Evolutionary conservation across 30 jellyfish, hydroid and myxozoan species (phyloP).

Genomic region (Aurelia coerulea): DNA sequence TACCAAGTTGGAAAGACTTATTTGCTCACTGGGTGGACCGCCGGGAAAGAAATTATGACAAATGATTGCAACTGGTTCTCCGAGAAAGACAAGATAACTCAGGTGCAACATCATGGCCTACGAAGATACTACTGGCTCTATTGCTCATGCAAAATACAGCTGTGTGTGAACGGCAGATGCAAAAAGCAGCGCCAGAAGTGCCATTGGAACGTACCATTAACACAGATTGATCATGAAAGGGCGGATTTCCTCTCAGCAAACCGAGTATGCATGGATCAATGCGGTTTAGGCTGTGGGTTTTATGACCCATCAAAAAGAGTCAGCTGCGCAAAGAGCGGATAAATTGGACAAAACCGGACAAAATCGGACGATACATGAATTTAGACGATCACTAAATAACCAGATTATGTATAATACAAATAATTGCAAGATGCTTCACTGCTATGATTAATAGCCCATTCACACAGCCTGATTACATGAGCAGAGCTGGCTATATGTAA

Average conservation of each 20-base stretch:
- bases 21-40: conserved; percentile 50
- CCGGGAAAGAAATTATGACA: conserved; percentile 29
- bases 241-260: conserved; percentile 55
- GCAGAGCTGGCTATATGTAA: no score
- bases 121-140: conserved; percentile 67
- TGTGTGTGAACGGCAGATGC: conserved; percentile 55
- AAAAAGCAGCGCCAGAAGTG: conserved; percentile 5
- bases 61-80: conserved; percentile 64
- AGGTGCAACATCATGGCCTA: conserved; percentile 40
- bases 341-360: no score
- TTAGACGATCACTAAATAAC: background rate
- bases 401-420: background rate
- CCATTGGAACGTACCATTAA: conserved; percentile 32
- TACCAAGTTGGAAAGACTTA: conserved; percentile 47
- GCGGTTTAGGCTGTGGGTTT: conserved; percentile 51
- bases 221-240: conserved; percentile 4
- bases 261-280: conserved; percentile 57
- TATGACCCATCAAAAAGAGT: conserved; percentile 29
- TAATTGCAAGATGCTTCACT: background rate
- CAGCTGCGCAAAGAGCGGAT: conserved; percentile 23
- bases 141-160: conserved; percentile 40
- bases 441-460: no score
- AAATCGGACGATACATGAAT: background rate
- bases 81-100: conserved; percentile 41
- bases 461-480: no score